Evolutionary conservation across 2,888 invertebrate genomes (phyloP).

Genomic region (Linnaemya vulpina): DNA sequence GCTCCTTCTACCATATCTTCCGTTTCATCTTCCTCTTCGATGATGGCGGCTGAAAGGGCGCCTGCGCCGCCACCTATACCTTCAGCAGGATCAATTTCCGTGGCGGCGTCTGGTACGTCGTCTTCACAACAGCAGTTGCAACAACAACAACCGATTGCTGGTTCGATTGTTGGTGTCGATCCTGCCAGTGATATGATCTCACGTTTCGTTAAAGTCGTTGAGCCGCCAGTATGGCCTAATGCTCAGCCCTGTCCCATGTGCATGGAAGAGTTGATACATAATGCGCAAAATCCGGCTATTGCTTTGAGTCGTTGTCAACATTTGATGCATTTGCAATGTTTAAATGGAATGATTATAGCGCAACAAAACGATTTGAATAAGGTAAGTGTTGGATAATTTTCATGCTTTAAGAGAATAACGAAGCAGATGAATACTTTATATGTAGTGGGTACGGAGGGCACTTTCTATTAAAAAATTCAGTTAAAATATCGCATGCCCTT

Average conservation of each 20-base stretch:
- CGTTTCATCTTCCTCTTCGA: slow-evolving; percentile 61
- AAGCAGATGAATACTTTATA: too few relatives aligned
- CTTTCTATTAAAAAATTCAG: too few relatives aligned
- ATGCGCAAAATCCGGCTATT: slow-evolving; percentile 85
- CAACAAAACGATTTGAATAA: slow-evolving; percentile 84
- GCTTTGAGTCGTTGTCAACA: slow-evolving; percentile 90
- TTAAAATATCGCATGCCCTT: too few relatives aligned
- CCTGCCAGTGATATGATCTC: slow-evolving; percentile 85
- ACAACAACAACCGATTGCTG: slow-evolving; percentile 80
- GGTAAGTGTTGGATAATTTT: slow-evolving; percentile 75
- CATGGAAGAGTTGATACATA: slow-evolving; percentile 84
- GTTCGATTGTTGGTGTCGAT: slow-evolving; percentile 84
- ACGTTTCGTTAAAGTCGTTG: slow-evolving; percentile 87
- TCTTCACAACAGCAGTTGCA: slow-evolving; percentile 72
- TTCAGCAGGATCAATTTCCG: slow-evolving; percentile 74
- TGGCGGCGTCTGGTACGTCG: slow-evolving; percentile 73
- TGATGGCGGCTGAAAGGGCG: slow-evolving; percentile 77
- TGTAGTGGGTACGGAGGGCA: too few relatives aligned
- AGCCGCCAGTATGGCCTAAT: slow-evolving; percentile 87
- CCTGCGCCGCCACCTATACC: slow-evolving; percentile 80
- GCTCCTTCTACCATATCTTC: slow-evolving; percentile 76
- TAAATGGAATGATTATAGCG: slow-evolving; percentile 89
- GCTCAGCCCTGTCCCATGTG: slow-evolving; percentile 89
- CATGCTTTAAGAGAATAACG: neutral
- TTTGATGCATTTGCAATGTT: slow-evolving; percentile 91